These are phyloP conservation scores for Ciona savignyi DNA, from an alignment of 23 tunicate species.

Conservation along the genomic window DNA sequence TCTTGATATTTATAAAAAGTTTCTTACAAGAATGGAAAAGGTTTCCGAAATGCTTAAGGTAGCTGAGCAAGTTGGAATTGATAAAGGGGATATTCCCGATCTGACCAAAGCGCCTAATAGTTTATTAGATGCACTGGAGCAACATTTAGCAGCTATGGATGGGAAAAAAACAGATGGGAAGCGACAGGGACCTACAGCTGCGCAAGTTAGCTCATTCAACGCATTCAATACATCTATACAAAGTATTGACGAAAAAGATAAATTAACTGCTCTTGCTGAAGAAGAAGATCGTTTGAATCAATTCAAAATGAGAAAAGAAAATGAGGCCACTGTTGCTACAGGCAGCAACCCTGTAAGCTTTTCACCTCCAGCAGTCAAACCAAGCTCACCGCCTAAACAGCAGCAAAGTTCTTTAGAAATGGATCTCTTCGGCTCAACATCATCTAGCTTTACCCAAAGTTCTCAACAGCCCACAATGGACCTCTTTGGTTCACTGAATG, in stretches of 20 bases:
- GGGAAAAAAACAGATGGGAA: constrained; percentile 51
- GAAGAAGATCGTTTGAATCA: constrained; percentile 44
- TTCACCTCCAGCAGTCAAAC: too few species aligned
- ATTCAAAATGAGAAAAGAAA: constrained; percentile 40
- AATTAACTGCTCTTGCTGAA: constrained; percentile 33
- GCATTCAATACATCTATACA: constrained; percentile 32
- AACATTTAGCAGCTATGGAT: constrained; percentile 79
- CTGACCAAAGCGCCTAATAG: constrained; percentile 94
- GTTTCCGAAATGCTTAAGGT: constrained; percentile 90
- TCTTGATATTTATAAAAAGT: constrained; percentile 83
- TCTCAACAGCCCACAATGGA: too few species aligned
- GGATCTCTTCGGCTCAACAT: too few species aligned
- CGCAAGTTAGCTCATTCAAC: constrained; percentile 26
- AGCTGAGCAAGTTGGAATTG: constrained; percentile 97
- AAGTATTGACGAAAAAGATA: constrained; percentile 26
- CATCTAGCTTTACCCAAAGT: too few species aligned
- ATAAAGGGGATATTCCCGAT: constrained; percentile 99
- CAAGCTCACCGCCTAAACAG: too few species aligned
- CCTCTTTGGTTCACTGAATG: too few species aligned
- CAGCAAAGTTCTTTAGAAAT: too few species aligned
- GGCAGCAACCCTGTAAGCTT: too few species aligned
- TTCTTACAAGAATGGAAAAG: constrained; percentile 80
- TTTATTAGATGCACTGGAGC: constrained; percentile 91
- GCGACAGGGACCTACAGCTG: constrained; percentile 15
- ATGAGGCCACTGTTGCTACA: too few species aligned